Evolutionary conservation across 2,888 invertebrate genomes (phyloP), one percentile per base, ranked within the genome.

Genomic region (Graphium colonna): DNA sequence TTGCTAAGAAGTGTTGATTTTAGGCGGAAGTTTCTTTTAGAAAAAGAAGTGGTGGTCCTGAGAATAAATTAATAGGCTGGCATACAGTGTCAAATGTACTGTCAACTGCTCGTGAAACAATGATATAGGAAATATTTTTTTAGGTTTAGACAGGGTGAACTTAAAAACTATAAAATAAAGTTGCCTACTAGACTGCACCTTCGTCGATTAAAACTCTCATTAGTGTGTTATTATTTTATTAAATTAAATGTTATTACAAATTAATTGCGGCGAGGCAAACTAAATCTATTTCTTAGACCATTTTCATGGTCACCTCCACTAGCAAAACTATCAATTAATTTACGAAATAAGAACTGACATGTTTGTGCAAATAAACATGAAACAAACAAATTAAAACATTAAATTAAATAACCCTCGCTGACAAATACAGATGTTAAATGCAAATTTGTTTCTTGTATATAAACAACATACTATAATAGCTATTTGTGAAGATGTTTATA

Each of bases 171-270:
- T n/a, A n/a, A n/a, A n/a, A n/a, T n/a, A n/a, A n/a, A n/a, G n/a
- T n/a, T n/a, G n/a, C n/a, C n/a, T n/a, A n/a, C n/a, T n/a, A n/a
- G n/a, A n/a, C n/a, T n/a, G n/a, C n/a, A n/a, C n/a, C n/a, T n/a
- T n/a, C 40, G 47, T 43, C 43, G 59, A 54, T 56, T 53, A 53
- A 59, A 65, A 53, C 55, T 15, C 0, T 5, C 26, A 47, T 61
- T 65, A 60, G 71, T 62, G 63, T 67, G 67, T 73, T 74, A 71
- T 78, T 77, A 69, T 73, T 71, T 73, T 72, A 71, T 69, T 70
- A n/a, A n/a, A n/a, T n/a, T n/a, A 66, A 69, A 60, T 67, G 44
- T 78, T 82, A 80, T 79, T 83, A 85, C 79, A 79, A 77, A 69
- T 67, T 64, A 74, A 68, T 71, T 60, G 61, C 60, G 69, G 75